Base-by-base conservation (phyloP, 2,797 vertebrate species). In the Lutjanus argentimaculatus region DNA sequence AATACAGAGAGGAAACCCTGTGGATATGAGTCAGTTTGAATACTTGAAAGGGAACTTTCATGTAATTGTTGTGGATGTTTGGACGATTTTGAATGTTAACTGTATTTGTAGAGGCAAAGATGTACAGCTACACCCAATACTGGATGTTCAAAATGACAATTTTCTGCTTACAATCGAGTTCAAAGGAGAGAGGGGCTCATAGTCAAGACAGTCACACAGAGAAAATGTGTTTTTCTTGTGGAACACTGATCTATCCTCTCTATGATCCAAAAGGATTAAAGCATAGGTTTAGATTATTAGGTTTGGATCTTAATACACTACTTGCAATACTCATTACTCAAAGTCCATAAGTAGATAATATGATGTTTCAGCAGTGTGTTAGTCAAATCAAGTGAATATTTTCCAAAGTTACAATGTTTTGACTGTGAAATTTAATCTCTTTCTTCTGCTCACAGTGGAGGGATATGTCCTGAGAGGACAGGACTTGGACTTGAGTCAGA, bases 11-110 rank as follows among this genome's bases (percentile, higher is more conserved):
- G 19, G 59, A 59, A 66, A 52, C 40, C 71, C 66, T 56, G 46
- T 21, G 40, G 64, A 72, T 58, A 52, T 1, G 0, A 74, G 12
- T 21, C 11, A 30, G 53, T 48, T 58, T 70, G 49, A 71, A 67
- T 16, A 63, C 56, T 72, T 75, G 49, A 79, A 62, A 75, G 72
- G 19, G 65, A 72, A 75, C 70, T 66, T 83, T 78, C 51, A 73
- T 69, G 58, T 83, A 59, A 63, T 62, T 71, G 48, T 75, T 61
- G 42, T 8, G 22, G 59, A 58, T 75, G 76, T 73, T 78, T 72
- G 52, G 62, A 77, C 49, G 19, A 36, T 68, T 72, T 51, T 67
- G 21, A 77, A 53, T 53, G 25, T 73, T 57, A 74, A 65, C 59
- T 30, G 59, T 65, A 52, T 68, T 64, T 58, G 58, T n/a, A 48